Percentiles rank a stretch among this genome's conserved stretches.
These are phyloP conservation scores for Cepphus grylle DNA, from an alignment of 2,113 vertebrate genomes.

Conservation along the genomic window DNA sequence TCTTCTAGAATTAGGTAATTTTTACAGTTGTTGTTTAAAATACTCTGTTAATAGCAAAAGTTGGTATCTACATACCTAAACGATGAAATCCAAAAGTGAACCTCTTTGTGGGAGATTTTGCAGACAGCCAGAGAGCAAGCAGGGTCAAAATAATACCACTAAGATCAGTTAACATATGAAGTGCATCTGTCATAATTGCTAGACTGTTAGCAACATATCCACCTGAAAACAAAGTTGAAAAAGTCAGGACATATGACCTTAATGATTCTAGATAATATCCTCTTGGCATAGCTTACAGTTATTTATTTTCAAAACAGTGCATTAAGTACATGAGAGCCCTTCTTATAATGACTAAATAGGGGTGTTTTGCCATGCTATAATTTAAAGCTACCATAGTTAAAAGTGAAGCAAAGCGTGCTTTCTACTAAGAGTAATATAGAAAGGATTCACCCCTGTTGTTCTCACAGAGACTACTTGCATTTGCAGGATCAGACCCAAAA, in stretches of 20 bases:
- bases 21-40: background rate
- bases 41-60: background rate
- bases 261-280: background rate
- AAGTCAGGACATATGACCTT: background rate
- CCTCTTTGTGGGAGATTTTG: constrained; percentile 87
- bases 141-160: constrained; percentile 92
- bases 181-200: constrained; percentile 96
- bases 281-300: background rate
- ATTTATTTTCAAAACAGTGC: background rate
- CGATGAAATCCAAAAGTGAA: constrained; percentile 97
- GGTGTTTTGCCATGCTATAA: background rate
- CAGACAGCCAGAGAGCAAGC: constrained; percentile 92
- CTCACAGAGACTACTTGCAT: background rate
- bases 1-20: background rate
- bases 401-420: background rate
- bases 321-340: background rate
- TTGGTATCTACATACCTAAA: constrained; percentile 78
- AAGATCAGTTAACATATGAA: constrained; percentile 95
- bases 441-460: background rate
- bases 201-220: constrained; percentile 95
- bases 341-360: background rate
- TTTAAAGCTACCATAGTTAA: background rate
- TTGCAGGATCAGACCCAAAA: background rate
- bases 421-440: background rate
- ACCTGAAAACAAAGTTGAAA: constrained; percentile 73